Base-by-base conservation (phyloP, 2,888 invertebrate species). In the Stomorhina lunata region DNA sequence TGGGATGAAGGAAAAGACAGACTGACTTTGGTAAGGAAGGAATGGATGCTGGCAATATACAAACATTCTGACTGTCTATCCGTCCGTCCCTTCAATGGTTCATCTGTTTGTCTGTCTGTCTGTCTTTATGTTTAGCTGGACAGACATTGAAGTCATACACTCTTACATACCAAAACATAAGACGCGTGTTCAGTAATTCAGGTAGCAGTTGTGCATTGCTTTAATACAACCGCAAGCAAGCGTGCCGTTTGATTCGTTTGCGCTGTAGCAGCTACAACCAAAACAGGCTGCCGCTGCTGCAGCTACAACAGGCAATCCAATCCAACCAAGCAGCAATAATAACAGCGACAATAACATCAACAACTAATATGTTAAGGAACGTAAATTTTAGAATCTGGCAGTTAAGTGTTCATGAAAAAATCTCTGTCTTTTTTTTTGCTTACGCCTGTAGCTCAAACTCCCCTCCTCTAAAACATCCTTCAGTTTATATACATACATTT, bases 181-280 rank as follows among this genome's bases (percentile, higher is more conserved):
- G 7, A 34, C 57, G 69, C 57, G 37, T 22, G 63, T 78, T 59
- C 20, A 89, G 90, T 89, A 89, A 89, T 89, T 90, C 89, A 89
- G 89, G 89, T 89, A 89, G 89, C 89, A 86, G 89, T 88, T 87
- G 88, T 88, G 88, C 84, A 84, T 89, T 89, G 89, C 88, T 88
- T 88, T 88, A 89, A 89, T 89, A 88, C 88, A 89, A 89, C 80
- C 82, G 88, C 82, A 82, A 79, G 79, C 82, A 82, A 82, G 82
- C 82, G 82, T 82, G 82, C 82, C 82, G 79, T 79, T 79, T 79
- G 79, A 82, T 79, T 79, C 82, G 61, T 76, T 65, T 66, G 50
- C n/a, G n/a, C 79, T 79, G 59, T 75, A 65, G 40, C 75, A 76
- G 65, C 76, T 34, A 32, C 59, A 59, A 57, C 43, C 27, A 59